phyloP scores from a whole-genome alignment of 2,113 vertebrate genomes.

The Coracopsis vasa region DNA sequence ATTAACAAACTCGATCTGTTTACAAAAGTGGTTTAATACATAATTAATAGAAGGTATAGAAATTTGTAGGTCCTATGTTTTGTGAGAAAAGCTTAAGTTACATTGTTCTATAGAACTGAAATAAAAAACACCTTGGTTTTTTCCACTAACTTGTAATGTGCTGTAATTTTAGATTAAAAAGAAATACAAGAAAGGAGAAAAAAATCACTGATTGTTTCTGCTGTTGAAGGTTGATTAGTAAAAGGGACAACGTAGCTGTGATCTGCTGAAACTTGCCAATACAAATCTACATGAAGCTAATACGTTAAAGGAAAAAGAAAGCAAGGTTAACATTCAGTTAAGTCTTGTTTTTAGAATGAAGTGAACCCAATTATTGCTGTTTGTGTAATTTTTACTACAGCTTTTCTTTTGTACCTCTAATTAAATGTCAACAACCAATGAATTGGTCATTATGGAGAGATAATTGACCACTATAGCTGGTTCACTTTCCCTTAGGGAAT shows the following conservation, averaged over 20 bases:
- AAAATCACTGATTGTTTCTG: background rate
- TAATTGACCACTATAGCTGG: background rate
- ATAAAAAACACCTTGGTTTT: background rate
- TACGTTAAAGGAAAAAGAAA: background rate
- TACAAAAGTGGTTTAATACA: background rate
- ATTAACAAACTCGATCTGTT: background rate
- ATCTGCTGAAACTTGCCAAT: background rate
- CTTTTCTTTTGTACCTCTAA: constrained; percentile 1
- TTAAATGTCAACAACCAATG: background rate
- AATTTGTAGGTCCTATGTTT: background rate
- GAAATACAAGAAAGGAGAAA: background rate
- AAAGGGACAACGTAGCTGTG: background rate
- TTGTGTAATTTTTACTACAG: constrained; percentile 1
- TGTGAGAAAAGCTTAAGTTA: background rate
- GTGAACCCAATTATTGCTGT: constrained; percentile 30
- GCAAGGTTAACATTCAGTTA: constrained; percentile 12
- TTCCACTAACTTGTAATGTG: background rate
- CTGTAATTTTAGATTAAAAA: background rate
- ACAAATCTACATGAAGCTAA: background rate
- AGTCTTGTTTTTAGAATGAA: constrained; percentile 14
- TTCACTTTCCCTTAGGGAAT: background rate
- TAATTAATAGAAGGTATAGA: background rate
- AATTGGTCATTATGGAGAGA: constrained; percentile 37
- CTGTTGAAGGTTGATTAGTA: background rate
- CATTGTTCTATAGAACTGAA: background rate